Base-by-base conservation (phyloP, 2,113 vertebrate species). In the Hemicordylus capensis region DNA sequence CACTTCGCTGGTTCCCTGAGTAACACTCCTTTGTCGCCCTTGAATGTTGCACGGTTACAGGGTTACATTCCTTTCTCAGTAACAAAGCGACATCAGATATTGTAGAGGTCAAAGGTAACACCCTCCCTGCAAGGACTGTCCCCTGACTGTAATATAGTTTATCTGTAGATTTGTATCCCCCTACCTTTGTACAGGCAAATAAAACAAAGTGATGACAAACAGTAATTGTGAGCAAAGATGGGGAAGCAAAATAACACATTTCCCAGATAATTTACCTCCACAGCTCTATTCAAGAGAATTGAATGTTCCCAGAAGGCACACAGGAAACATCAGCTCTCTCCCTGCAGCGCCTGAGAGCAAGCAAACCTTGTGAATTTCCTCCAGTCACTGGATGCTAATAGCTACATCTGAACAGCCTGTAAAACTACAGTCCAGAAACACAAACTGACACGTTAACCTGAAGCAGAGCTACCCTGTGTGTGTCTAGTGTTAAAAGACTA, bases 1-100 rank as follows among this genome's bases (percentile, higher is more conserved):
- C 76, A 72, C 75, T 73, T 46, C 10, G 4, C 58, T 66, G 67
- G 86, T 72, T 83, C 81, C 81, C 75, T 56, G 44, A 79, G 81
- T 69, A 87, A 78, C 64, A 42, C 73, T 83, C 80, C 56, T 63
- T 78, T 87, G 80, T 78, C 64, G 79, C 59, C 58, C 86, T 6
- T 72, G 76, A 87, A 87, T 83, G 81, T 87, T 83, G 46, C 46
- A 79, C 46, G 80, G 81, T 83, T 87, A 83, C 56, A 64, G 75
- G 86, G 81, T 87, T 56, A 74, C 75, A 83, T 83, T 87, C 81
- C 63, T 83, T 74, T 72, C 76, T 79, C 48, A 20, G 81, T 37
- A 73, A 83, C 75, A 87, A 87, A 78, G 76, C 44, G 58, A 54
- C 67, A 79, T 83, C 67, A 72, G 80, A 83, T 83, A 79, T 73